Percentiles rank a stretch among this genome's conserved stretches.
phyloP scores from a whole-genome alignment of 2,113 vertebrate genomes.

The Xenopus tropicalis region UCB_Xtro_10.0 CM004451.2:62749501-62750000 shows the following conservation, averaged over 20 bases:
- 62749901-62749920: too few relatives aligned
- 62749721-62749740: constrained; percentile 63
- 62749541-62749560: constrained; percentile 23
- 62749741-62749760: constrained; percentile 72
- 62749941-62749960: too few relatives aligned
- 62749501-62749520: too few relatives aligned
- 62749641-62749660: constrained; percentile 68
- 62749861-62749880: too few relatives aligned
- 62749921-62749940: too few relatives aligned
- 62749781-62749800: constrained; percentile 25
- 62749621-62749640: constrained; percentile 60
- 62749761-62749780: constrained; percentile 58
- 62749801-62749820: constrained; percentile 49
- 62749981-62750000: too few relatives aligned
- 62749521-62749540: not conserved
- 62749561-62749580: constrained; percentile 39
- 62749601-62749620: constrained; percentile 59
- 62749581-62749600: constrained; percentile 56
- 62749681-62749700: constrained; percentile 88
- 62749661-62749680: constrained; percentile 81
- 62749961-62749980: too few relatives aligned
- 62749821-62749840: not conserved
- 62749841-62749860: not conserved
- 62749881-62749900: not conserved
- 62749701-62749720: constrained; percentile 86